A percentile compares a stretch with the other conserved stretches of the same genome.
Evolutionary conservation across 2,888 invertebrate genomes (phyloP).

Genomic region (Nematopogon swammerdamellus): DNA sequence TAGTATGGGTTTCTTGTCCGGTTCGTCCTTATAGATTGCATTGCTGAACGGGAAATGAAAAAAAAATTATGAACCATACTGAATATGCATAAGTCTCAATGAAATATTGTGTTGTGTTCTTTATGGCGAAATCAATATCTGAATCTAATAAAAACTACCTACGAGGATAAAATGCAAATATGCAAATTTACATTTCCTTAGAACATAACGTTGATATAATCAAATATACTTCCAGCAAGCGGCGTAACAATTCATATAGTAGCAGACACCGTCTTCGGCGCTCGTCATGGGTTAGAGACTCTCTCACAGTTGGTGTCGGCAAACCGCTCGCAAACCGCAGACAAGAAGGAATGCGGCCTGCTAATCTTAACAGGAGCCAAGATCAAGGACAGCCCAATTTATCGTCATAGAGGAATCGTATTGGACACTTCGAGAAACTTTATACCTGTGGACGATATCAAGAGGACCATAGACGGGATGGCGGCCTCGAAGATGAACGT

Average conservation of each 20-base stretch:
- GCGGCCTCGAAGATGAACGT: slow-evolving; percentile 87
- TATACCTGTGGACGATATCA: slow-evolving; percentile 66
- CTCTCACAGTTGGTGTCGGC: slow-evolving; percentile 62
- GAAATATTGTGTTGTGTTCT: no score
- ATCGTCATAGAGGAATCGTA: slow-evolving; percentile 80
- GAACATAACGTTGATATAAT: no score
- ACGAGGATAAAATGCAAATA: no score
- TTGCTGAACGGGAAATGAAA: no score
- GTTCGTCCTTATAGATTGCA: no score
- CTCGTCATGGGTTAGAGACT: slow-evolving; percentile 74
- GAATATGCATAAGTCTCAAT: no score
- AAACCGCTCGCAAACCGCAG: slow-evolving; percentile 23
- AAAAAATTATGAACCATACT: no score
- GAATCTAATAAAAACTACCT: no score
- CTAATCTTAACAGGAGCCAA: slow-evolving; percentile 59
- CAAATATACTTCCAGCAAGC: slow-evolving; percentile 35
- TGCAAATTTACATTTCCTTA: no score
- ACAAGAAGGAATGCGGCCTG: slow-evolving; percentile 42
- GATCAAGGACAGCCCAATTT: slow-evolving; percentile 77
- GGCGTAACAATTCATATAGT: slow-evolving; percentile 51
- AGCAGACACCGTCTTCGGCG: slow-evolving; percentile 66
- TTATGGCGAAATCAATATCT: no score
- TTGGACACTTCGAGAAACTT: slow-evolving; percentile 90
- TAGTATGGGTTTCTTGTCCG: no score
- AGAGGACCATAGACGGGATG: slow-evolving; percentile 79